Evolutionary conservation across 2,888 invertebrate genomes (phyloP).

Genomic region (Mactromeris polynyma): DNA sequence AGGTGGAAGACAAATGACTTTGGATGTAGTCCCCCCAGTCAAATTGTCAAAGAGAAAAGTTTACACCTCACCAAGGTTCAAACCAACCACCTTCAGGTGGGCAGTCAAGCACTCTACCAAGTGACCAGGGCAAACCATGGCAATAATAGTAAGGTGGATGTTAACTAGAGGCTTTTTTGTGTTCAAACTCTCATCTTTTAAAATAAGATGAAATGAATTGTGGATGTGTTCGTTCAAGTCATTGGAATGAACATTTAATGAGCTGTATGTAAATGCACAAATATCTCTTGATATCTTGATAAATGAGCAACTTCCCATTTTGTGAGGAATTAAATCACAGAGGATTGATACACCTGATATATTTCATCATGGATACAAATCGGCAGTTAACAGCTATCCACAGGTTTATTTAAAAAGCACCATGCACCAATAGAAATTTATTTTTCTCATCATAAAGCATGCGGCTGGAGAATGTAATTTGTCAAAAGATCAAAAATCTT

Average conservation of each 20-base stretch:
- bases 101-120: too few relatives aligned
- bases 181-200: too few relatives aligned
- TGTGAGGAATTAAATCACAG: neutral
- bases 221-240: too few relatives aligned
- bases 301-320: neutral
- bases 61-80: too few relatives aligned
- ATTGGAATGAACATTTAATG: neutral
- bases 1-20: too few relatives aligned
- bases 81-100: too few relatives aligned
- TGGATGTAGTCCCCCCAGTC: too few relatives aligned
- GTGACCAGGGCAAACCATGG: too few relatives aligned
- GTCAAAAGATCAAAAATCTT: conserved; percentile 23
- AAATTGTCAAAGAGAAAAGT: too few relatives aligned
- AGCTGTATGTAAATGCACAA: neutral
- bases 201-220: too few relatives aligned
- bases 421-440: neutral
- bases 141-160: too few relatives aligned
- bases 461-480: conserved; percentile 10
- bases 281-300: neutral
- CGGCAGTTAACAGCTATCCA: neutral
- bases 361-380: neutral
- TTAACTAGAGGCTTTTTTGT: too few relatives aligned
- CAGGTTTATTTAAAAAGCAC: conserved; percentile 3
- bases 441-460: conserved; percentile 10
- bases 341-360: neutral